Evolutionary conservation across 1,140 invertebrate genomes (phyloP), one percentile per base, ranked within the genome.

Genomic region (Eumaeus atala): DNA sequence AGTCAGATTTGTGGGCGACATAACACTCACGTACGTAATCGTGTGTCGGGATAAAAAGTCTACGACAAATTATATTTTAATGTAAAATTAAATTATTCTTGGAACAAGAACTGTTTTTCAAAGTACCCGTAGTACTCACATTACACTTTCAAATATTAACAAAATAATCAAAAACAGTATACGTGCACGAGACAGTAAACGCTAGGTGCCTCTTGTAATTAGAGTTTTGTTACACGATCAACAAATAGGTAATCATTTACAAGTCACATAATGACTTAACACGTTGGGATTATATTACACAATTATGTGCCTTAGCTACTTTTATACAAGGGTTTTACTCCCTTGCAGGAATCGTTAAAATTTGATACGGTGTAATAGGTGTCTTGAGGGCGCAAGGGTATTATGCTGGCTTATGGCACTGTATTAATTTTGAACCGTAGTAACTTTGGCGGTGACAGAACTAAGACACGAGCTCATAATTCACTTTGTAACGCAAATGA

Each of bases 341-440:
- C 42, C 7, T 8, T 67, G 66, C 6, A 35, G 0, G 9, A 48
- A 66, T 54, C 53, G 35, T 64, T 62, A 72, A 77, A 83, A 77
- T 84, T 83, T 82, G 83, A 83, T 79, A 77, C 73, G 59, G 76
- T 63, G 54, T 72, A 80, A 81, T 84, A 80, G 74, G 66, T 73
- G 76, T 77, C 68, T 74, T 66, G 72, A 83, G 73, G 72, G 74
- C 69, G 76, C 74, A 74, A 70, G 63, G 73, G 80, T 80, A 84
- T 86, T 84, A 84, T 67, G 73, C 63, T 75, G 76, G 78, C 83
- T 86, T 86, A 86, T 84, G 81, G 81, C 70, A 82, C 70, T 82
- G 83, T 86, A 86, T 86, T 86, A 86, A 86, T 86, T 86, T 84
- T 84, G 83, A 84, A 86, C 83, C 81, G 83, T 84, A 83, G 83